Evolutionary conservation across 2,888 invertebrate species (phyloP), one percentile per base, ranked within the genome.

Genomic region (Sesia bembeciformis): DNA sequence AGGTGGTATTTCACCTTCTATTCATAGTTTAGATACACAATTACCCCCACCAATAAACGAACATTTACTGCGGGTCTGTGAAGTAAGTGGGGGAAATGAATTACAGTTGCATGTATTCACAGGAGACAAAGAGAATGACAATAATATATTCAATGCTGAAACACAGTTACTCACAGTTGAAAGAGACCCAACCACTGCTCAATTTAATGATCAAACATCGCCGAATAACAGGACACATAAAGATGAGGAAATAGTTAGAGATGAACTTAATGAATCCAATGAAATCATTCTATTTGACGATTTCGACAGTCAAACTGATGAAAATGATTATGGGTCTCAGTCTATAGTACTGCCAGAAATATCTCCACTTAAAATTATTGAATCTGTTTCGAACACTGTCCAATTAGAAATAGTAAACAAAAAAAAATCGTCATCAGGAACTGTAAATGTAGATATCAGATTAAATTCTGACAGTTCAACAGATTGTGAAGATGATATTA

Each of bases 251-350:
- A 5, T 49, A 8, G 49, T 8, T 49, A 8, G 3, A n/a, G 5
- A 8, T 49, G 72, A 64, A 57, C 53, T 62, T 3, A 66, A 73
- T 62, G 64, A 59, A 57, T 84, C 84, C 7, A 73, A 81, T 60
- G 84, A 84, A 56, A 70, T 73, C 55, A 71, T 86, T 56, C 46
- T 77, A 5, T 84, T 85, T 71, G 78, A 83, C 49, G 84, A 84
- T 43, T 58, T 83, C 50, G 76, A 80, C 52, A 68, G 61, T 53
- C 67, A 74, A 54, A 52, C 63, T 38, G 58, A 74, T 40, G 63
- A 69, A 7, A 78, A 78, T 40, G 65, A 72, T 43, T 73, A 78
- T 58, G 70, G 75, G 57, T 86, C 86, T 0, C 87, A 87, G 62
- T 73, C 78, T 5, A 63, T 87, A 57, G 57, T 84, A 54, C 66